Evolutionary conservation across 2,797 vertebrate species (phyloP).

Genomic region (Melanotaenia trifasciata): DNA sequence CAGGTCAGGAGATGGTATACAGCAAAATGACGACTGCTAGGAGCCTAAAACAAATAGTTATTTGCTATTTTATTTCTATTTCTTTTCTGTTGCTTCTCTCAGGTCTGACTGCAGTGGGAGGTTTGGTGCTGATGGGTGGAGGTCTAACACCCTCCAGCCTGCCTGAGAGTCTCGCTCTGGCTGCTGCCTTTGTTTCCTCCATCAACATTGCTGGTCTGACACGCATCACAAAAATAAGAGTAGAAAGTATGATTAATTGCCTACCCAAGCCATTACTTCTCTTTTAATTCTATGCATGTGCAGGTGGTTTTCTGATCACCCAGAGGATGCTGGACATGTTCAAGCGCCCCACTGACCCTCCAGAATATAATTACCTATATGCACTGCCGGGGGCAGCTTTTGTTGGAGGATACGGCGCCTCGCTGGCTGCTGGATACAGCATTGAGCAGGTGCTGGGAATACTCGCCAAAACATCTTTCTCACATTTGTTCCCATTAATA

Average conservation of each 20-base stretch:
- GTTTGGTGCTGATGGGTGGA: constrained; percentile 88
- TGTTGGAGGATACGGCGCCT: constrained; percentile 82
- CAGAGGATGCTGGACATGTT: constrained; percentile 88
- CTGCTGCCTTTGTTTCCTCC: constrained; percentile 87
- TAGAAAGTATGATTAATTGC: background rate
- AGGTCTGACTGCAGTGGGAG: constrained; percentile 88
- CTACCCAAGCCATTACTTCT: background rate
- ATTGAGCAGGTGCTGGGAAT: constrained; percentile 78
- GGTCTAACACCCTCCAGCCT: constrained; percentile 81
- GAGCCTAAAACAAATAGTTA: background rate
- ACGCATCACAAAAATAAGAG: constrained; percentile 3
- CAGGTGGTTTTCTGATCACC: constrained; percentile 87
- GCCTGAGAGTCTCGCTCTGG: constrained; percentile 83
- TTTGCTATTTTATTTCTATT: background rate
- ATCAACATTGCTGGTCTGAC: constrained; percentile 87
- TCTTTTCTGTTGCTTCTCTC: background rate
- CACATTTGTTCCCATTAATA: constrained; percentile 1
- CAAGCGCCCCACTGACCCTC: constrained; percentile 86
- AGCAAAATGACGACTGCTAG: too few relatives aligned
- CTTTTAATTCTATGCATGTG: background rate
- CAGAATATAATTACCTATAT: constrained; percentile 86
- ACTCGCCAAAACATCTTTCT: background rate
- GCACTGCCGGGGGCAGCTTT: constrained; percentile 78
- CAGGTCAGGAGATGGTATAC: constrained; percentile 72
- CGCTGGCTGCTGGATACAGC: constrained; percentile 72